Evolutionary conservation across 30 jellyfish, hydroid and myxozoan species (phyloP).

Genomic region (Rhopilema esculentum): DNA sequence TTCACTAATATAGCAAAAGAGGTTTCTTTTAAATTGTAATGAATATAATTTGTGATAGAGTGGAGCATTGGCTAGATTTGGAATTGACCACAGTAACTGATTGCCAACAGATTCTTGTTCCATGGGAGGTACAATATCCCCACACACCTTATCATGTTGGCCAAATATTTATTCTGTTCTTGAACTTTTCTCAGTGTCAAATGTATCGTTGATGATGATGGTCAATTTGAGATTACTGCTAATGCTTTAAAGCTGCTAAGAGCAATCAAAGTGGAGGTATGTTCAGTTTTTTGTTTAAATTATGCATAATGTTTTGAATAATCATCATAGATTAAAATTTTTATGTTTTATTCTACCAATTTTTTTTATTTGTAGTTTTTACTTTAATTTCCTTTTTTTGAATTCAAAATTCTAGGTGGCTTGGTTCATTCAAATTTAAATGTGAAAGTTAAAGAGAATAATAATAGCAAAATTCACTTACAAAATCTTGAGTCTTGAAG

Average conservation of each 20-base stretch:
- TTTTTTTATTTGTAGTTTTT: no score
- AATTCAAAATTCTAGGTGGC: no score
- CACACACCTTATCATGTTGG: not conserved
- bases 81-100: no score
- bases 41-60: no score
- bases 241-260: constrained; percentile 35
- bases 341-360: not conserved
- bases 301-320: not conserved
- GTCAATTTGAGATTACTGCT: constrained; percentile 47
- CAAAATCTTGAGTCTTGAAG: no score
- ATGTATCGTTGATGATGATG: constrained; percentile 61
- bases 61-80: no score
- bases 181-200: constrained; percentile 35
- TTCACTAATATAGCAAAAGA: no score
- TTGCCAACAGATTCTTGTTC: not conserved
- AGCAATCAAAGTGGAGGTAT: constrained; percentile 55
- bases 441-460: no score
- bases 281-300: not conserved
- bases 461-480: no score
- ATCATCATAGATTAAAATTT: not conserved
- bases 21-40: no score
- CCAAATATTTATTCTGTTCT: not conserved
- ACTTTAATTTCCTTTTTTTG: no score
- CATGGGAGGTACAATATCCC: not conserved
- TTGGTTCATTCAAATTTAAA: no score